Percentiles rank a stretch among this genome's conserved stretches.
Conservation (phyloP, 2,888 invertebrate genomes). For the Euplexia lucipara region DNA sequence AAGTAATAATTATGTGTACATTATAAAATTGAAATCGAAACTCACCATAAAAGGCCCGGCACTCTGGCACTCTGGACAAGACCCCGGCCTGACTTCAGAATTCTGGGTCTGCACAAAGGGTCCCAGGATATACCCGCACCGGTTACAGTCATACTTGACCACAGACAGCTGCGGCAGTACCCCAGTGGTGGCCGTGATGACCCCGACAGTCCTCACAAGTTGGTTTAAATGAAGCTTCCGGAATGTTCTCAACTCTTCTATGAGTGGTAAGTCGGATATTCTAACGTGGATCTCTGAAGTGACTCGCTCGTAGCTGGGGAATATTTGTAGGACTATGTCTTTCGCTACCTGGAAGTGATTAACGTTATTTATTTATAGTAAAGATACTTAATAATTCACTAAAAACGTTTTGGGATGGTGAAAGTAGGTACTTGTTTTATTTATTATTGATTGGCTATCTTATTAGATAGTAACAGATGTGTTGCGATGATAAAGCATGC, state of each 20-base stretch:
- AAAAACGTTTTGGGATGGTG: no score
- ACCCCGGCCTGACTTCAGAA: constrained; percentile 98
- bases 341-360: constrained; percentile 92
- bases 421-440: no score
- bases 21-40: constrained; percentile 19
- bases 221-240: constrained; percentile 98
- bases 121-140: constrained; percentile 98
- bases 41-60: constrained; percentile 97
- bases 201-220: constrained; percentile 96
- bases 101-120: constrained; percentile 99
- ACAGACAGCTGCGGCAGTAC: constrained; percentile 98
- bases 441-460: no score
- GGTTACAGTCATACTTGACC: constrained; percentile 99
- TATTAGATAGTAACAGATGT: no score
- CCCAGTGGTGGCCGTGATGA: constrained; percentile 98
- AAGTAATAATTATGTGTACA: no score
- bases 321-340: constrained; percentile 97
- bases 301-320: constrained; percentile 98
- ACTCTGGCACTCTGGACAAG: constrained; percentile 99
- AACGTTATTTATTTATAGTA: no score
- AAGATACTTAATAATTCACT: no score
- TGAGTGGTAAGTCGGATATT: constrained; percentile 98
- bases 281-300: constrained; percentile 98
- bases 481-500: no score
- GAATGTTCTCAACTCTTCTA: constrained; percentile 98